A percentile compares a stretch with the other conserved stretches of the same genome.
Evolutionary conservation across 2,888 invertebrate species (phyloP).

Genomic region (Sarcophaga carnaria): DNA sequence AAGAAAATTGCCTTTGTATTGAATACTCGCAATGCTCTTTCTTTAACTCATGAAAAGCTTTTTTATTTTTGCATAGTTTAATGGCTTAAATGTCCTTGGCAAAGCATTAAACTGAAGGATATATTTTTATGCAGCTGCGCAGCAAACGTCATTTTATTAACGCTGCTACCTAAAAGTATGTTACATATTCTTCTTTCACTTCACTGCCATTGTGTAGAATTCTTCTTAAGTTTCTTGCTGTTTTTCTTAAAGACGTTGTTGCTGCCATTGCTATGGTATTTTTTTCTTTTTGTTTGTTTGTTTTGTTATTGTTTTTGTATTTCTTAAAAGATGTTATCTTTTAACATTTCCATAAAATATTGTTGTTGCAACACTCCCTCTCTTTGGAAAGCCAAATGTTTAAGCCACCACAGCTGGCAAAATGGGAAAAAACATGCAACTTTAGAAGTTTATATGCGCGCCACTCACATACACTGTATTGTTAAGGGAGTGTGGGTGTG

Average conservation of each 20-base stretch:
- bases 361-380: conserved; percentile 10
- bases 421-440: conserved; percentile 56
- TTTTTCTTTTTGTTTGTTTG: too few relatives aligned
- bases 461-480: not conserved
- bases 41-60: conserved; percentile 68
- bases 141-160: conserved; percentile 62
- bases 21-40: too few relatives aligned
- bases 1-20: too few relatives aligned
- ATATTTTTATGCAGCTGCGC: conserved; percentile 68
- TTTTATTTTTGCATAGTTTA: conserved; percentile 74
- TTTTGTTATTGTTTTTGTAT: not conserved
- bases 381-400: not conserved
- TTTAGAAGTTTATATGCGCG: conserved; percentile 28
- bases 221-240: not conserved
- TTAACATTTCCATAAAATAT: not conserved
- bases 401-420: conserved; percentile 16
- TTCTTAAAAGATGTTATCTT: not conserved
- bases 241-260: not conserved
- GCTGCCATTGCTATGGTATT: not conserved
- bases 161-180: not conserved
- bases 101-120: conserved; percentile 78
- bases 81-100: conserved; percentile 81
- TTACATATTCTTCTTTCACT: not conserved
- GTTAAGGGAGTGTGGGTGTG: conserved; percentile 9
- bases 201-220: too few relatives aligned